Base-by-base conservation (phyloP, 2,797 vertebrate genomes). In the Sebastes aleutianus region DNA sequence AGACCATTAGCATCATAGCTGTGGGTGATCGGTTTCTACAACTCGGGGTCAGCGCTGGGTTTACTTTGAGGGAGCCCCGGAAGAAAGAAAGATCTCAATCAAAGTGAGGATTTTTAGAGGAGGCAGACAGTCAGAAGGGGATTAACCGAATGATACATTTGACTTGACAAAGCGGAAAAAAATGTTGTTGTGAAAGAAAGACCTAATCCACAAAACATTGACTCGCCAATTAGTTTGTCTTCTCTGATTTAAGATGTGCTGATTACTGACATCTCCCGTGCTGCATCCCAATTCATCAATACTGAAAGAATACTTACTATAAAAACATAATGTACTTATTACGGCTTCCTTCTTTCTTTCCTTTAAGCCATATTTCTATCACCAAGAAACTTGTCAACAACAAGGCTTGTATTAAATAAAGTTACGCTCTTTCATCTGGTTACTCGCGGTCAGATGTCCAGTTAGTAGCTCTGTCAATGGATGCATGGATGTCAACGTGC, bases 1-100 rank as follows among this genome's bases (percentile, higher is more conserved):
- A 86, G 88, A 82, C 87, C 87, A 89, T 89, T 88, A 90, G 86
- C 89, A 83, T 88, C 82, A 58, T 85, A 87, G 85, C 85, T 82
- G 76, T 80, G 85, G 90, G 85, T 82, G 87, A 91, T 85, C 70
- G 83, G 61, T 84, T 82, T 76, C 63, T 78, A 39, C 84, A 64
- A 79, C 85, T 89, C 71, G 29, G 88, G 91, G 85, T 93, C 79
- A 92, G 66, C 1, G 69, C 39, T 26, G 67, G 74, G 76, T 82
- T 89, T 90, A 66, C 77, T 85, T 80, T 82, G 74, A 86, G 63
- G 69, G 7, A 64, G 72, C 36, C 29, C 8, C 8, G 11, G 57
- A 78, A 79, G 47, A 78, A 74, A 58, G 61, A 84, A 67, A 67
- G 80, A 67, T 58, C 66, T 64, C 58, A 70, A 83, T 85, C 63